These are phyloP conservation scores for Rachycentron canadum DNA, from an alignment of 2,797 vertebrate genomes.

Conservation along the genomic window DNA sequence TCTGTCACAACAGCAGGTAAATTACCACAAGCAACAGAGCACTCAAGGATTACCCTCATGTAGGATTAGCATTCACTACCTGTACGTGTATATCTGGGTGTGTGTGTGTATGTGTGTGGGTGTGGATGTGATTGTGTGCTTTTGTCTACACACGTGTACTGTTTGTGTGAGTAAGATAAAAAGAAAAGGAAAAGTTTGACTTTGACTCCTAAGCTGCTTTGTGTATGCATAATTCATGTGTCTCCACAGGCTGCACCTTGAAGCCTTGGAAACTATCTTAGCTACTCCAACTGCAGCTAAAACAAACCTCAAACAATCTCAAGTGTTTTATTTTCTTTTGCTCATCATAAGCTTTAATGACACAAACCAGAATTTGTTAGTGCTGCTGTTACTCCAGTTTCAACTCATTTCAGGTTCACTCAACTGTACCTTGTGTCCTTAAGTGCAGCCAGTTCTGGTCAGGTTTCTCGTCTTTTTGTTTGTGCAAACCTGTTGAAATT, in stretches of 20 bases:
- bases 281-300: constrained; percentile 54
- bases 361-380: constrained; percentile 14
- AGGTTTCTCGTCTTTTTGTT: neutral
- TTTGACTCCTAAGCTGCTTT: constrained; percentile 75
- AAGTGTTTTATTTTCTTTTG: constrained; percentile 17
- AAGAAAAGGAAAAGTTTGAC: constrained; percentile 70
- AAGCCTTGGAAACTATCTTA: constrained; percentile 66
- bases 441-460: neutral
- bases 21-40: constrained; percentile 79
- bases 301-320: constrained; percentile 55
- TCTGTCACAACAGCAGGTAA: constrained; percentile 79
- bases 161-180: constrained; percentile 64
- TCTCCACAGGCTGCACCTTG: constrained; percentile 55
- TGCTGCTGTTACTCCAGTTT: constrained; percentile 15
- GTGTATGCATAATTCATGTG: constrained; percentile 74
- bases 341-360: constrained; percentile 33
- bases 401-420: constrained; percentile 5
- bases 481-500: neutral
- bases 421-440: neutral
- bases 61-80: constrained; percentile 75
- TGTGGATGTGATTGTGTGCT: constrained; percentile 54
- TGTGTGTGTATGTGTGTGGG: constrained; percentile 28
- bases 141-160: constrained; percentile 65
- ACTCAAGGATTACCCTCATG: constrained; percentile 81
- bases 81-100: constrained; percentile 37